phyloP scores from a whole-genome alignment of 2,888 invertebrate species.

The Gymnoscelis rufifasciata region DNA sequence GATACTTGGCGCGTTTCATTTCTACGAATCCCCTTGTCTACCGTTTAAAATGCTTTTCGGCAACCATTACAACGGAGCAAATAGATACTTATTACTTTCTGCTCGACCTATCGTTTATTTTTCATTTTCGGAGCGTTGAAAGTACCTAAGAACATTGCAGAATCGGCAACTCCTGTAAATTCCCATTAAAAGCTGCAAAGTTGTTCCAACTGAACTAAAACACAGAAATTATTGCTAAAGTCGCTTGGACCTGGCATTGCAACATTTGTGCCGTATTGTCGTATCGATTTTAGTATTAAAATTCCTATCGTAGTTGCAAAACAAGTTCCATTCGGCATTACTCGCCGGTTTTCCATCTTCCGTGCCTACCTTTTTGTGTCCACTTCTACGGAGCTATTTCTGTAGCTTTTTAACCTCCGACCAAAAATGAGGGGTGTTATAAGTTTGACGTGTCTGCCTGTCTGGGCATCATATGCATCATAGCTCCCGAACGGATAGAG shows the following conservation, averaged over 20 bases:
- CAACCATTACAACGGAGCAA: background rate
- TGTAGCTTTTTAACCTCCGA: too few species aligned
- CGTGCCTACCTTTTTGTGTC: background rate
- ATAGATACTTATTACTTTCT: background rate
- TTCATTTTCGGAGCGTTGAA: background rate
- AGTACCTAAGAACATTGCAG: background rate
- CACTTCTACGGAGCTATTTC: conserved; percentile 7
- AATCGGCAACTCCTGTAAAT: background rate
- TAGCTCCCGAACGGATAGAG: too few species aligned
- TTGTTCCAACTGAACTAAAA: background rate
- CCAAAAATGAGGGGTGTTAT: too few species aligned
- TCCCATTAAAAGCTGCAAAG: background rate
- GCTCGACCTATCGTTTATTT: background rate
- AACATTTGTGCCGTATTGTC: conserved; percentile 5
- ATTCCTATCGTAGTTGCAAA: conserved; percentile 11
- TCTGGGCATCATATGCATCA: too few species aligned
- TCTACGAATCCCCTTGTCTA: background rate
- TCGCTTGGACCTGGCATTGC: conserved; percentile 6
- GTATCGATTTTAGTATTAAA: conserved; percentile 14
- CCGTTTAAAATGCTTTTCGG: conserved; percentile 8
- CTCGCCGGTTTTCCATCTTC: conserved; percentile 3
- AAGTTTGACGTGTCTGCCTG: too few species aligned
- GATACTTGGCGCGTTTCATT: conserved; percentile 20
- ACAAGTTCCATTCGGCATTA: conserved; percentile 9
- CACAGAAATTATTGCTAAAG: background rate